phyloP scores from a whole-genome alignment of 2,113 vertebrate genomes.

The Numida meleagris region DNA sequence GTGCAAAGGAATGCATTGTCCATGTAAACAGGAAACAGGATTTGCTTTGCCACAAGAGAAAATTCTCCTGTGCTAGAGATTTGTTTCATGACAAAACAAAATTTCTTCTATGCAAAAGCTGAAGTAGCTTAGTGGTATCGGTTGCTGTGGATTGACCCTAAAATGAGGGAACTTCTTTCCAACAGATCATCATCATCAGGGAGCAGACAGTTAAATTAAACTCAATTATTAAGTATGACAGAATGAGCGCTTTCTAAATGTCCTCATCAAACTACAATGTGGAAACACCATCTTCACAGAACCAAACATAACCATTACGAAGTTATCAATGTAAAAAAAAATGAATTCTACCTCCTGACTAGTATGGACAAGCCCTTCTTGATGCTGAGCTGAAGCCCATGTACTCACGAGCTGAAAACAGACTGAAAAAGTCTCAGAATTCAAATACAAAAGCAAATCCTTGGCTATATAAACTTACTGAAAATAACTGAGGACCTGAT shows the following conservation, averaged over 20 bases:
- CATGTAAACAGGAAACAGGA: neutral
- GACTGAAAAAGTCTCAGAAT: neutral
- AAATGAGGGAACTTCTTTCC: neutral
- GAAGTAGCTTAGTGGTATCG: neutral
- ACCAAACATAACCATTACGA: neutral
- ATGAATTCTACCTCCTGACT: too few species aligned
- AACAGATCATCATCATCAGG: neutral
- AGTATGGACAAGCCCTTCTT: neutral
- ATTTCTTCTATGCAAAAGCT: neutral
- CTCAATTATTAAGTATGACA: neutral
- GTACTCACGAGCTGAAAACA: neutral
- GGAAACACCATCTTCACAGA: neutral
- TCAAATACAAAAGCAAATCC: neutral
- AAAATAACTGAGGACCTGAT: neutral
- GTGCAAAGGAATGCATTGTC: rapidly evolving
- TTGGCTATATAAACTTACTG: neutral
- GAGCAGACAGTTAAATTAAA: neutral
- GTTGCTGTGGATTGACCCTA: neutral
- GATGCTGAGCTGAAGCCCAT: neutral
- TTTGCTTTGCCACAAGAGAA: neutral
- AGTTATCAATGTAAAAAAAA: neutral
- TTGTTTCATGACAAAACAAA: neutral
- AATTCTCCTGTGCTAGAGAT: neutral
- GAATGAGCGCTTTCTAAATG: neutral
- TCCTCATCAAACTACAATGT: neutral